These are phyloP conservation scores for Palythoa heliodiscus DNA, from an alignment of 92 coral and sea anemone species.

Conservation along the genomic window DNA sequence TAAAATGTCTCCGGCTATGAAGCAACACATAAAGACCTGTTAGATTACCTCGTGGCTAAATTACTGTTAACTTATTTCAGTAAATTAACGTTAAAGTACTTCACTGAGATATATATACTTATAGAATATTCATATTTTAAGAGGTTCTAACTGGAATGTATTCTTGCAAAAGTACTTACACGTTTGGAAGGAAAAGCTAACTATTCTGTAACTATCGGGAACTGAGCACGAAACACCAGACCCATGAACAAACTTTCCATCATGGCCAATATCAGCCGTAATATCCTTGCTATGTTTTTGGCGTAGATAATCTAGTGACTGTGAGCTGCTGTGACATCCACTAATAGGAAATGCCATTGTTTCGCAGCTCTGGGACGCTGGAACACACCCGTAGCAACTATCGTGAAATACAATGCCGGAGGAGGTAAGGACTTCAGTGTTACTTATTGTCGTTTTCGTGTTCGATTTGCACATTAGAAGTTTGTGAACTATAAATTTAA, in stretches of 20 bases:
- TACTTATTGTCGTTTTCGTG: not conserved
- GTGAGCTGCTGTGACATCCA: not conserved
- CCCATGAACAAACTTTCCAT: not conserved
- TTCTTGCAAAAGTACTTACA: not conserved
- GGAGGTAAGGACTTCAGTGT: not conserved
- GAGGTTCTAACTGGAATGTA: not conserved
- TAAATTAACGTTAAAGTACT: too few species aligned
- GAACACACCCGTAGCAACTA: not conserved
- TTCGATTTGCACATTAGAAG: not conserved
- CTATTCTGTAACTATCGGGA: not conserved
- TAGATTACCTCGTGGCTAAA: too few species aligned
- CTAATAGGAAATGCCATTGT: not conserved
- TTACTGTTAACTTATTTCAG: too few species aligned
- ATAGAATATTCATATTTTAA: not conserved
- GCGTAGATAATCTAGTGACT: not conserved
- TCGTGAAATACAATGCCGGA: not conserved
- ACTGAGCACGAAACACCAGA: not conserved
- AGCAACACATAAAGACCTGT: too few species aligned
- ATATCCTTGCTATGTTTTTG: not conserved
- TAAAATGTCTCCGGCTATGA: too few species aligned
- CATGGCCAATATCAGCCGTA: not conserved
- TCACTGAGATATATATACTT: not conserved
- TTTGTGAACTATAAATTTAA: not conserved
- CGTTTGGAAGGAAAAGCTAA: not conserved
- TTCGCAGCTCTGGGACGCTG: not conserved